These are phyloP conservation scores for Madoqua kirkii DNA, from an alignment of 2,113 vertebrate species.

Conservation along the genomic window DNA sequence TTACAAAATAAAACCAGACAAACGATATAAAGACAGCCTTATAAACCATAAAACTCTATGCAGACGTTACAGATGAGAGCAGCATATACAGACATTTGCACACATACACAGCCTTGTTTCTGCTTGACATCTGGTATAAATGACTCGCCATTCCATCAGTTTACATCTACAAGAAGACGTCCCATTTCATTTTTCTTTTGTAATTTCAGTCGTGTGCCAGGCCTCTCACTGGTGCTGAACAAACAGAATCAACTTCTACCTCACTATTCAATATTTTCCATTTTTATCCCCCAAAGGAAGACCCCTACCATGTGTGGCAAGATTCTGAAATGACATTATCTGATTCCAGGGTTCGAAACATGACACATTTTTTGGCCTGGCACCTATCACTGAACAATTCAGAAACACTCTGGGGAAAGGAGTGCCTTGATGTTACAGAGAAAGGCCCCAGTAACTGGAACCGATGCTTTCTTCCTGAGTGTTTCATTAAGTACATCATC, in stretches of 20 bases:
- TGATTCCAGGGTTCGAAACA: neutral
- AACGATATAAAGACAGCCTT: conserved; percentile 25
- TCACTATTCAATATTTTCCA: neutral
- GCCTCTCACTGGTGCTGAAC: neutral
- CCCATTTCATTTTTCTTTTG: neutral
- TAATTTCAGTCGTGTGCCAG: neutral
- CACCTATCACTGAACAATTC: neutral
- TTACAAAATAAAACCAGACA: conserved; percentile 56
- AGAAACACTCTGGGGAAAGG: neutral
- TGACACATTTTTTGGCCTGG: neutral
- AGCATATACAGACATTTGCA: neutral
- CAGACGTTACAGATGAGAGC: conserved; percentile 41
- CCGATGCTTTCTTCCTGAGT: neutral
- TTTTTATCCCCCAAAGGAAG: neutral
- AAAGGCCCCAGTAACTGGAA: neutral
- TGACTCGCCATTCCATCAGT: neutral
- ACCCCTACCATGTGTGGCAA: neutral
- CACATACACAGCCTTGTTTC: neutral
- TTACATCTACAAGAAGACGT: neutral
- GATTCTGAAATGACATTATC: neutral
- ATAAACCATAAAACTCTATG: conserved; percentile 13
- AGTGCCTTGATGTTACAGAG: neutral
- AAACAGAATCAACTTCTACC: neutral
- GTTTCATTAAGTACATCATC: conserved; percentile 47
- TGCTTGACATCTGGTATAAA: conserved; percentile 20